phyloP scores from a whole-genome alignment of 2,113 vertebrate species.

The Semnornis frantzii region DNA sequence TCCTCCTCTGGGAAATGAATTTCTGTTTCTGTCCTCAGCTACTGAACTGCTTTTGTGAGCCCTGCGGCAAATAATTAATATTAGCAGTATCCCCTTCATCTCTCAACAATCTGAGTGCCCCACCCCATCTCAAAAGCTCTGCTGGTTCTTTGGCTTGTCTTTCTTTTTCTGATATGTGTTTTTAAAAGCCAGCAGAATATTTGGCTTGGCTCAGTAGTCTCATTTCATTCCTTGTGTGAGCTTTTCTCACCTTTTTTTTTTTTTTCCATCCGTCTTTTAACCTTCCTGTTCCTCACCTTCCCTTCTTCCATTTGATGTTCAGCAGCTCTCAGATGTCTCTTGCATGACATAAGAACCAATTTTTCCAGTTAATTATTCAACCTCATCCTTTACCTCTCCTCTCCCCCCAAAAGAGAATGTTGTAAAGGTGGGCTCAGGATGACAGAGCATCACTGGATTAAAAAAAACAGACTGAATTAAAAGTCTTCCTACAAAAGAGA shows the following conservation, averaged over 20 bases:
- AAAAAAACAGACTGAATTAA: background rate
- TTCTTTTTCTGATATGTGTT: background rate
- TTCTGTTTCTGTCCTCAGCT: constrained; percentile 61
- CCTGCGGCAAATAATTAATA: constrained; percentile 60
- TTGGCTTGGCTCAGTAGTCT: background rate
- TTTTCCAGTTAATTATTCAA: constrained; percentile 64
- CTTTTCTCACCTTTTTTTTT: background rate
- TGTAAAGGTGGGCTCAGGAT: constrained; percentile 19
- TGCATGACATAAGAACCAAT: constrained; percentile 41
- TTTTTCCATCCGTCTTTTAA: background rate
- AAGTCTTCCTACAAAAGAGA: background rate
- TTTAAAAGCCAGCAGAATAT: constrained; percentile 33
- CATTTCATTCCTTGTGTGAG: background rate
- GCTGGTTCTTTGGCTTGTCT: background rate
- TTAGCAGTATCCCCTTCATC: constrained; percentile 28
- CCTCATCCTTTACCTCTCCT: background rate
- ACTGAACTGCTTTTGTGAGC: constrained; percentile 40
- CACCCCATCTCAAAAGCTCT: background rate
- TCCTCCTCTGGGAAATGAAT: constrained; percentile 75
- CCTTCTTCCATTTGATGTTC: constrained; percentile 1
- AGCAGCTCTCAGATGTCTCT: constrained; percentile 21
- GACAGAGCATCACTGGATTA: background rate
- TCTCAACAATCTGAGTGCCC: background rate
- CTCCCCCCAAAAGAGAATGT: background rate
- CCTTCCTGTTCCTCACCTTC: constrained; percentile 28